Base-by-base conservation (phyloP, 2,797 vertebrate genomes). In the Mallotus villosus region DNA sequence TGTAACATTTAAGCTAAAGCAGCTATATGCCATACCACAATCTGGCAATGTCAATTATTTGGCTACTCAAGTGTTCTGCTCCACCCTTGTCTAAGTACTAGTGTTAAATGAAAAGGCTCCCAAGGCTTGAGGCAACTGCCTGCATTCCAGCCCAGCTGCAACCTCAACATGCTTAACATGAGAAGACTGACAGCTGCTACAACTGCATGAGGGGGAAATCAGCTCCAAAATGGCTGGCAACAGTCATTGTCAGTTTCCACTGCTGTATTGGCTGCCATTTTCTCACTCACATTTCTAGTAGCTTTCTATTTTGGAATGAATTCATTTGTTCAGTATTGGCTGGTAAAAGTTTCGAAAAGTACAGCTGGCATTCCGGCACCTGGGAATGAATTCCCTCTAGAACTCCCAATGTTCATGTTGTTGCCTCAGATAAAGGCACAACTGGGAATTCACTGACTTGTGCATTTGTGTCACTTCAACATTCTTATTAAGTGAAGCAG, bases 31-130 rank as follows among this genome's bases (percentile, higher is more conserved):
- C 2, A 58, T 6, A 65, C 71, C 67, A 82, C 37, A 46, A 58
- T 66, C 55, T 61, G 59, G 67, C 57, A 67, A 63, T 51, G 59
- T 17, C 27, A 57, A 71, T 65, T 70, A 78, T 67, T 74, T 19
- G 63, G 60, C 60, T 55, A 51, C 64, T 76, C 37, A 12, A 67
- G 37, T 34, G 21, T 77, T 64, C 51, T 63, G 22, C 29, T 59
- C 69, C 77, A n/a, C 22, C 41, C 29, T 75, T 37, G 7, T 17
- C 19, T 70, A 53, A 14, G 65, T 70, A 46, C 70, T 63, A 71
- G 17, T 34, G 62, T 66, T 78, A 81, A 74, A 80, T 78, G 74
- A 84, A 86, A 82, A 72, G 81, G 78, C 79, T 76, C 81, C 80
- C 68, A 46, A 70, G 58, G 64, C 78, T 60, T 71, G 27, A 53